These are phyloP conservation scores for Nyctibius bracteatus DNA, from an alignment of 2,113 vertebrate genomes.

Conservation along the genomic window DNA sequence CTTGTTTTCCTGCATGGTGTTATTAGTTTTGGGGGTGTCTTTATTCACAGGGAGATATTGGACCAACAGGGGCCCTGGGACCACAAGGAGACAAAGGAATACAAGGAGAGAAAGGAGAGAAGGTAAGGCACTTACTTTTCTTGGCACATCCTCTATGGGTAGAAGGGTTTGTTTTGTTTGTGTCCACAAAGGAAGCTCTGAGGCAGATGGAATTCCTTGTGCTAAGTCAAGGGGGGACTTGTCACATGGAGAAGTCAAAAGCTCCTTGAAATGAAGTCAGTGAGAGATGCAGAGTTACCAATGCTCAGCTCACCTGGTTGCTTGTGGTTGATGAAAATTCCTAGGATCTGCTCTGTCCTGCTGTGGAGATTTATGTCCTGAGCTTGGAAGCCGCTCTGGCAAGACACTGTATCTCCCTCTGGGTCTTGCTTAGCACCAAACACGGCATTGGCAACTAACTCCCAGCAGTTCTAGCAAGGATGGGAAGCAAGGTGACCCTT, in stretches of 20 bases:
- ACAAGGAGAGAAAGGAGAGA: constrained; percentile 84
- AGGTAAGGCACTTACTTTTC: constrained; percentile 62
- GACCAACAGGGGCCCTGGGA: constrained; percentile 75
- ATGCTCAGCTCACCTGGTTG: not conserved
- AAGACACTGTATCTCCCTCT: not conserved
- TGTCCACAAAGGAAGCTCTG: not conserved
- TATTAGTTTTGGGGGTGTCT: not conserved
- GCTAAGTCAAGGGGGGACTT: not conserved
- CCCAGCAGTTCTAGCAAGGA: not conserved
- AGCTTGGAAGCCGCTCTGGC: not conserved
- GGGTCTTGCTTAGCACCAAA: not conserved
- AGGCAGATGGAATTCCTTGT: not conserved
- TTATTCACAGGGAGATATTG: constrained; percentile 78
- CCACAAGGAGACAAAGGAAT: constrained; percentile 79
- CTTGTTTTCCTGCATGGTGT: not conserved
- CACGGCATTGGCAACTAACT: not conserved
- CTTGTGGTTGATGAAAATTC: not conserved
- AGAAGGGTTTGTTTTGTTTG: not conserved
- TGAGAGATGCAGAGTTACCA: rapidly evolving
- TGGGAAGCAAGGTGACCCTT: not conserved
- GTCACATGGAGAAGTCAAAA: not conserved
- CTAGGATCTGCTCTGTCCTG: not conserved
- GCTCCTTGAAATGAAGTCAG: not conserved
- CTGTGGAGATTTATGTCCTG: not conserved
- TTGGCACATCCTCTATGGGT: not conserved